Base-by-base conservation (phyloP, 2,113 vertebrate genomes). In the Alligator mississippiensis region DNA sequence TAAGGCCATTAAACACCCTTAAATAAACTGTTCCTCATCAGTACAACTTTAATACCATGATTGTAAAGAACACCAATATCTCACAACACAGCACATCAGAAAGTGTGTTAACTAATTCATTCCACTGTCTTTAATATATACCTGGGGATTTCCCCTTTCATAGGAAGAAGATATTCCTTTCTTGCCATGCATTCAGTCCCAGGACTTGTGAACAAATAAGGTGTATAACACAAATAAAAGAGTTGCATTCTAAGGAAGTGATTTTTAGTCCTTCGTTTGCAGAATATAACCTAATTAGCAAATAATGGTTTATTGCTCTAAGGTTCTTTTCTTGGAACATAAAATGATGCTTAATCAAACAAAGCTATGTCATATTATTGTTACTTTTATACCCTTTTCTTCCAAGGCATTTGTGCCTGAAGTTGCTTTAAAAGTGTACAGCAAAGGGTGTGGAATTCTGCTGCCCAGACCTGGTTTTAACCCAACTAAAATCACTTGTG, bases 101-200 rank as follows among this genome's bases (percentile, higher is more conserved):
- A 68, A 68, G 10, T 34, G 77, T 34, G n/a, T 9, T 30, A 16
- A n/a, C n/a, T 34, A 34, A 22, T 57, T 30, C 21, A 18, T 30
- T 60, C 57, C 11, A 1, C 47, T 0, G 4, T 63, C 14, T 70
- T 3, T 68, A 14, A 17, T 2, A 61, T 19, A 75, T 58, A 58
- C 11, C 11, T 70, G 54, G 14, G 57, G 34, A 18, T 24, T 85
- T 94, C 83, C 27, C 30, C 78, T 60, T 81, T 87, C 47, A 54
- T 3, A 3, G 17, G 5, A 24, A 14, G 3, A 15, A 59, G 0
- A 0, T 64, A 55, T 82, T 92, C 82, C 22, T 68, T 89, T 58
- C 60, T 77, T 38, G 5, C 10, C n/a, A 70, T 19, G 16, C 9
- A 61, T 18, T 66, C 62, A 79, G 22, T 9, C 64, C 0, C 7